These are phyloP conservation scores for Podarcis lilfordi DNA, from an alignment of 2,797 vertebrate species.

Conservation along the genomic window DNA sequence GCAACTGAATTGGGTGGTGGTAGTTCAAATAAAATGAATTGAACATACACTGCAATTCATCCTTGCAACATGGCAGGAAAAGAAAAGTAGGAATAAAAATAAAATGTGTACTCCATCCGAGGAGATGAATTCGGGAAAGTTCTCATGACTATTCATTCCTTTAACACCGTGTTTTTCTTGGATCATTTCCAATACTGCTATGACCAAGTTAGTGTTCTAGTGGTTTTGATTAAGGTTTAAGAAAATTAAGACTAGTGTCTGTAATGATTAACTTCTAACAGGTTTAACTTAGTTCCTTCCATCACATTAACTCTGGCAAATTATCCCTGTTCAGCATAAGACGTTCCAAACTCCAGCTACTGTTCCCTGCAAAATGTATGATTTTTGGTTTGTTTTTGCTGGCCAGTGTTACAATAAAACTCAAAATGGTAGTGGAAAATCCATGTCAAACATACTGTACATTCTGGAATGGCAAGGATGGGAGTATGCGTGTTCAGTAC, in stretches of 20 bases:
- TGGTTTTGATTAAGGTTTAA: slow-evolving; percentile 23
- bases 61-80: not conserved
- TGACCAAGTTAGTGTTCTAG: slow-evolving; percentile 22
- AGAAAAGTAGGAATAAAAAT: not conserved
- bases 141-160: not conserved
- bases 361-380: slow-evolving; percentile 15
- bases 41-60: not conserved
- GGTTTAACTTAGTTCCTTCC: slow-evolving; percentile 19
- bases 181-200: not conserved
- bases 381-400: not conserved
- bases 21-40: not conserved
- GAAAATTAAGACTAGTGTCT: not conserved
- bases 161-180: not conserved
- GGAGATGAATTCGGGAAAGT: not conserved
- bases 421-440: not conserved
- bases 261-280: slow-evolving; percentile 63
- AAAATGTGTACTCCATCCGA: not conserved
- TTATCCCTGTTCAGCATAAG: slow-evolving; percentile 25
- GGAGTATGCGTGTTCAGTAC: not conserved
- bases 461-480: not conserved
- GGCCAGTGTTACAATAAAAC: not conserved
- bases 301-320: slow-evolving; percentile 21
- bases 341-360: slow-evolving; percentile 4
- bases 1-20: not conserved
- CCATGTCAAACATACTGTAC: not conserved